Evolutionary conservation across 1,140 invertebrate species (phyloP), one percentile per base, ranked within the genome.

Genomic region (Zaprionus camerounensis): DNA sequence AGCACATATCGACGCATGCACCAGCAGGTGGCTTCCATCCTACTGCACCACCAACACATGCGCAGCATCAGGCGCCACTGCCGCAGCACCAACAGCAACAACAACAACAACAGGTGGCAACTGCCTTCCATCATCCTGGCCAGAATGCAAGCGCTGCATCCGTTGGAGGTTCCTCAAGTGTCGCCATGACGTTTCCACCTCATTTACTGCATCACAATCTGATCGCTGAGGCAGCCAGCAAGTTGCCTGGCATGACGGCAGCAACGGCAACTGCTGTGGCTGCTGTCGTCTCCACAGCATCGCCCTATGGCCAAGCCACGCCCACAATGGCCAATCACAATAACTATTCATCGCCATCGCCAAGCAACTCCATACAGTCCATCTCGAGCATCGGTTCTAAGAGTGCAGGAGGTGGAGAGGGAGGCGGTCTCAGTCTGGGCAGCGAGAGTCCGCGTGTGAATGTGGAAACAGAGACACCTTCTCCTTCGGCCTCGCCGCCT

Each of bases 101-200:
- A 34, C 71, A 71, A 53, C 46, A 51, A 9, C 77, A 65, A 12
- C 61, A 69, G 2, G 41, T 17, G 41, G 41, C 41, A 0, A 74
- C 83, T 13, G 81, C 85, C 15, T 90, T 90, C 26, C 85, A 90
- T 38, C 85, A 90, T 80, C 81, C 84, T n/a, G 77, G 69, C 1
- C 86, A 88, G n/a, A 46, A 71, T 3, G 34, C 85, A 36, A 24
- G 76, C 68, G 1, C 70, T 77, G 6, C 91, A 82, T 17, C 41
- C 2, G 28, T 34, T 12, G 55, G 34, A 20, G 55, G 38, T 2
- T 13, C 53, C 59, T 76, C 66, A 11, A 24, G 26, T 13, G 71
- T 62, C 5, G 73, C 92, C n/a, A 93, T 95, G 49, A 95, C 96
- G 22, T 96, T 96, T 62, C 80, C 91, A 2, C 95, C 95, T 0